Conservation (phyloP, 2,797 vertebrate species). For the Macropus fuliginosus region DNA sequence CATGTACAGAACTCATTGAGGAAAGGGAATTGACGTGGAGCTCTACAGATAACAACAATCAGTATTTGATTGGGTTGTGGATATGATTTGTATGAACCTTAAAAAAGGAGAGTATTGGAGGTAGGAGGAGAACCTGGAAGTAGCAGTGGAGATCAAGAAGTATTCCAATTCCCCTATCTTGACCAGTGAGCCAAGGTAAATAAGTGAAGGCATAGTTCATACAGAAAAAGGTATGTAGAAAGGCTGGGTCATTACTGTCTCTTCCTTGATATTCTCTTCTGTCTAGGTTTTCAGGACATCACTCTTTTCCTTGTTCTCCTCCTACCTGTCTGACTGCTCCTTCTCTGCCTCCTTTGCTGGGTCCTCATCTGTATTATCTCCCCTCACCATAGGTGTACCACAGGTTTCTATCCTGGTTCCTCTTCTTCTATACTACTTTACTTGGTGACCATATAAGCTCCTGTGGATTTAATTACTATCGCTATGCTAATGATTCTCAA, state of each 20-base stretch:
- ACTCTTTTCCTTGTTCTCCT: background rate
- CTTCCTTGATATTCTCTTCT: background rate
- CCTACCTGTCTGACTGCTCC: background rate
- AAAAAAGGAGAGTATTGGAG: no score
- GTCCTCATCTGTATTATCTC: background rate
- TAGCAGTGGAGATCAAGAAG: background rate
- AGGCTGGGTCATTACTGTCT: background rate
- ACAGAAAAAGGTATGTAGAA: background rate
- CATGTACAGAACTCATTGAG: no score
- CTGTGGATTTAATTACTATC: background rate
- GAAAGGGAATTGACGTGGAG: no score
- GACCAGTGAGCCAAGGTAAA: no score
- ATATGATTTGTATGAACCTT: no score
- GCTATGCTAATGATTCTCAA: background rate
- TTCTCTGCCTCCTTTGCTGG: background rate
- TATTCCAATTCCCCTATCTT: background rate
- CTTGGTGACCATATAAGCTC: background rate
- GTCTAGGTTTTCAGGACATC: background rate
- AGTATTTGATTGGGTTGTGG: no score
- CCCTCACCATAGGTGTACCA: background rate
- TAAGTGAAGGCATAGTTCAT: background rate
- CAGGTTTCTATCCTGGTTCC: background rate
- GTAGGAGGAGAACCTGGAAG: background rate
- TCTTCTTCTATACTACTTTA: background rate
- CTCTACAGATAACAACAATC: no score